Evolutionary conservation across 2,797 vertebrate species (phyloP).

Genomic region (Tangara arthus): DNA sequence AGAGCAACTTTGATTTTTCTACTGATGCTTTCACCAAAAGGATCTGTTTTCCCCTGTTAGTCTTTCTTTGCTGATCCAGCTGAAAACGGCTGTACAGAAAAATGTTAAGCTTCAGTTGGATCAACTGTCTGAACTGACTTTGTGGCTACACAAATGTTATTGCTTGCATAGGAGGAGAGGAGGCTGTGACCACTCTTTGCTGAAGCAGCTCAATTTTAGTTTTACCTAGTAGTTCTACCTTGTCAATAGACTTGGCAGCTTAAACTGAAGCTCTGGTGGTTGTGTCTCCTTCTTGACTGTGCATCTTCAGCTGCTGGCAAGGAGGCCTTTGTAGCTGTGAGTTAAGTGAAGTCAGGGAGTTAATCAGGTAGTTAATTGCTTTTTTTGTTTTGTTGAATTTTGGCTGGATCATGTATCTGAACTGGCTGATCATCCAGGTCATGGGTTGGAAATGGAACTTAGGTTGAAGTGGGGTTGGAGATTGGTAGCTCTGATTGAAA

Average conservation of each 20-base stretch:
- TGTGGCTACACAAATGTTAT: not conserved
- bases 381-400: conserved; percentile 11
- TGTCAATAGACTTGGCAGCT: not conserved
- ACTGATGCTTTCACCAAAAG: not conserved
- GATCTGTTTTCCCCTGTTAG: not conserved
- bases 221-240: not conserved
- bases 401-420: not conserved
- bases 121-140: not conserved
- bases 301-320: not conserved
- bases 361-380: not conserved
- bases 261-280: not conserved
- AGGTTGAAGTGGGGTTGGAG: not conserved
- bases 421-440: not conserved
- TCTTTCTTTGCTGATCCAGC: not conserved
- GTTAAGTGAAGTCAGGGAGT: not conserved
- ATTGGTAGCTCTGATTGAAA: not conserved
- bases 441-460: not conserved
- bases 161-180: not conserved
- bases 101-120: not conserved
- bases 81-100: not conserved
- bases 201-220: not conserved
- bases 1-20: conserved; percentile 18
- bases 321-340: not conserved
- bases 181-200: not conserved
- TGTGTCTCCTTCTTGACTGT: not conserved